phyloP scores from a whole-genome alignment of 2,113 vertebrate species.

The Murina feae region DNA sequence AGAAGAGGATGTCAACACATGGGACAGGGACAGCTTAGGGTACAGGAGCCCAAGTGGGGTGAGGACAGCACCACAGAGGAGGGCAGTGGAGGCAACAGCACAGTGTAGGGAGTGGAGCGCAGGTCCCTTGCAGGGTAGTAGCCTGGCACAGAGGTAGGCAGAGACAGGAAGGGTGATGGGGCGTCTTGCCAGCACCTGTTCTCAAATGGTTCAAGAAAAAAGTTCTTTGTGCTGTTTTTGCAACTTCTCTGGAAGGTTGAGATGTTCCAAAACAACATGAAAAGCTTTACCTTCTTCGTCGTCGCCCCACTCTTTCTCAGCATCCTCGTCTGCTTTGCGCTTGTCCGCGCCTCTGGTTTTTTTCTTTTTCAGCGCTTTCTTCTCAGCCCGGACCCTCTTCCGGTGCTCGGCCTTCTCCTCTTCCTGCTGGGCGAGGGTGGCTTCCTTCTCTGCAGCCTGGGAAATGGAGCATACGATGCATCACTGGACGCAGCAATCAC shows the following conservation, averaged over 20 bases:
- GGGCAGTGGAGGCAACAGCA: rapidly evolving
- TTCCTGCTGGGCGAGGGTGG: conserved; percentile 86
- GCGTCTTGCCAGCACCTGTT: rapidly evolving
- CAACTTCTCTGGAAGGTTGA: rapidly evolving
- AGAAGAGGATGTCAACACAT: rapidly evolving
- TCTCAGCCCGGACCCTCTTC: conserved; percentile 86
- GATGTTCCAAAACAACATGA: rapidly evolving
- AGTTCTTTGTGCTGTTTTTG: rapidly evolving
- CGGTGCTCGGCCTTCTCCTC: conserved; percentile 88
- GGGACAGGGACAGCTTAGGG: too few species aligned
- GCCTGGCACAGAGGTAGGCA: rapidly evolving
- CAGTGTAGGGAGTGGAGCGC: not conserved
- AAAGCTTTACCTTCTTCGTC: conserved; percentile 83
- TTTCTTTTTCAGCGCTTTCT: conserved; percentile 87
- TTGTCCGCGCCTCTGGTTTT: conserved; percentile 82
- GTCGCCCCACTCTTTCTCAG: conserved; percentile 86
- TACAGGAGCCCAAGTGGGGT: rapidly evolving
- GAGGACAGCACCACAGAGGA: too few species aligned
- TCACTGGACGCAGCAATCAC: rapidly evolving
- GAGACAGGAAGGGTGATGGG: too few species aligned
- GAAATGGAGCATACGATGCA: rapidly evolving
- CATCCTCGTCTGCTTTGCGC: conserved; percentile 82
- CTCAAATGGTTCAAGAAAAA: not conserved
- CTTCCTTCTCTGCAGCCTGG: conserved; percentile 93
- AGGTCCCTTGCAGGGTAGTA: not conserved